Evolutionary conservation across 2,888 invertebrate species (phyloP), one percentile per base, ranked within the genome.

Genomic region (Pseudococcus jackbeardsleyi): DNA sequence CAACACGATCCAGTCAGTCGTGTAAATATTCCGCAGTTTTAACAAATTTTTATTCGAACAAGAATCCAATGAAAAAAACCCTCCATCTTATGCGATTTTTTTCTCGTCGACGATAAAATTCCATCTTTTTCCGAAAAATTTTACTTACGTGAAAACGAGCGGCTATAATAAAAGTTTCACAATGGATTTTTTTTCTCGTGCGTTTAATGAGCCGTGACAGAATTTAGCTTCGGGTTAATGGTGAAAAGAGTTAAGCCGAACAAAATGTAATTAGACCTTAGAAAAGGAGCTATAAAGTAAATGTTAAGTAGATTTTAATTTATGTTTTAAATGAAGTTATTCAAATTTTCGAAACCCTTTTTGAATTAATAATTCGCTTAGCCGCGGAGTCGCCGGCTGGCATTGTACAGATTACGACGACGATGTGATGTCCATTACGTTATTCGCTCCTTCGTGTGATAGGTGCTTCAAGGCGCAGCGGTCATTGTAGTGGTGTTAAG

Each of bases 151-250:
- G 77, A 77, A 77, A 77, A 77, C 42, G 77, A 77, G 68, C 68
- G 68, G 68, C 68, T 68, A 68, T 68, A 26, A 68, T 68, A 26
- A 68, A 68, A 68, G 26, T 77, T 77, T 42, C 42, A 77, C 42
- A 77, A 77, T 77, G 77, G 77, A 77, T 77, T 77, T 39, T 77
- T 77, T 77, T 77, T 33, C 68, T 54, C 39, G n/a, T 42, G 42
- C 39, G 77, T 77, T 77, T 77, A 77, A 77, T 77, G 77, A 77
- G 77, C 77, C 77, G 42, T 77, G 77, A 77, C 77, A 77, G 77
- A 42, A 77, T 77, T 33, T 42, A 77, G 77, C 77, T 77, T 33
- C n/a, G 77, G 77, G 77, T 77, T 77, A 77, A 77, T 77, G 77
- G 77, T 77, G 42, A 77, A 77, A 77, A 42, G 42, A 77, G 77